A percentile compares a stretch with the other conserved stretches of the same genome.
Evolutionary conservation across 2,888 invertebrate species (phyloP).

Genomic region (Baronia brevicornis): DNA sequence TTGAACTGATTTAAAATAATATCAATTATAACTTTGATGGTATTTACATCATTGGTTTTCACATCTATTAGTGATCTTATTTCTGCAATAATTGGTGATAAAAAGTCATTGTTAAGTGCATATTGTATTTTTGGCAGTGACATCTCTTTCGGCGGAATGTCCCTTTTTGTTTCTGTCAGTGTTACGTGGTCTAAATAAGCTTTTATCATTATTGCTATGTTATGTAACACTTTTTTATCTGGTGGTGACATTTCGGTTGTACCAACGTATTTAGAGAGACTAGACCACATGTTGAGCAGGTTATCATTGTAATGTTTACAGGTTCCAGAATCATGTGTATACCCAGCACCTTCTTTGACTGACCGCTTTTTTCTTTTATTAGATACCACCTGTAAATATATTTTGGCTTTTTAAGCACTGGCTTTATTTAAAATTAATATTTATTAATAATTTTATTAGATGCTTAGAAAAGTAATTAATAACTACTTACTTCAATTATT

Average conservation of each 20-base stretch:
- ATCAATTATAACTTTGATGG: background rate
- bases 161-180: conserved; percentile 3
- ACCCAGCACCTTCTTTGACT: conserved; percentile 11
- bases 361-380: conserved; percentile 6
- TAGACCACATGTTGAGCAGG: conserved; percentile 7
- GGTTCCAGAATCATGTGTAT: conserved; percentile 9
- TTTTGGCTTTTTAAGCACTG: background rate
- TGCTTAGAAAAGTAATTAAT: background rate
- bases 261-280: conserved; percentile 9
- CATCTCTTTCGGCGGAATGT: background rate
- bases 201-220: conserved; percentile 13
- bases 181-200: conserved; percentile 13
- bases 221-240: conserved; percentile 11
- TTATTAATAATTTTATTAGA: background rate
- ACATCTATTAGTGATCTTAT: conserved; percentile 2
- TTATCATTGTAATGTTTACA: conserved; percentile 12
- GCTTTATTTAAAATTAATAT: background rate
- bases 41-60: background rate
- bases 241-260: conserved; percentile 7
- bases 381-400: conserved; percentile 3
- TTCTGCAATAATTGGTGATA: conserved; percentile 6
- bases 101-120: background rate
- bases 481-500: no score
- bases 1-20: conserved; percentile 3
- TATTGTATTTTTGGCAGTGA: conserved; percentile 1